A percentile compares a stretch with the other conserved stretches of the same genome.
phyloP scores from a whole-genome alignment of 2,113 vertebrate genomes.

The Microtus ochrogaster region DNA sequence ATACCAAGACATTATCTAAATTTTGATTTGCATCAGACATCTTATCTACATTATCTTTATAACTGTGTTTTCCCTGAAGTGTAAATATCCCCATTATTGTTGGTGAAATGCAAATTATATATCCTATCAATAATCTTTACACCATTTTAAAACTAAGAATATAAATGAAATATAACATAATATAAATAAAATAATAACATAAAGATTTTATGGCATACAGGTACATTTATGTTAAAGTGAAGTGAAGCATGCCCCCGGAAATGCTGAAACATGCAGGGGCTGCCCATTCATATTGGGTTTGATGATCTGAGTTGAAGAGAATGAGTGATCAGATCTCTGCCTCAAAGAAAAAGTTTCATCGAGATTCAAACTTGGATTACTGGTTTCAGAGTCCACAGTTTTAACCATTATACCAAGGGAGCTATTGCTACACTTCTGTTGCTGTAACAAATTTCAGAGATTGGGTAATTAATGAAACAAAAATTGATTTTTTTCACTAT shows the following conservation, averaged over 20 bases:
- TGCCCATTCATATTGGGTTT: too few species aligned
- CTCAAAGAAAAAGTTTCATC: too few species aligned
- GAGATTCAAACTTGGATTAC: too few species aligned
- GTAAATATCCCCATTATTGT: background rate
- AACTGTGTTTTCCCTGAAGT: background rate
- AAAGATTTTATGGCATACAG: background rate
- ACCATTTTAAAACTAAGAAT: background rate
- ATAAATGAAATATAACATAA: background rate
- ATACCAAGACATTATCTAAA: background rate
- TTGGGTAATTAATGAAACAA: background rate
- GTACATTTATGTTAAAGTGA: too few species aligned
- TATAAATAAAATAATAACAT: background rate
- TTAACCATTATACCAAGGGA: too few species aligned
- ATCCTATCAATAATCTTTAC: background rate
- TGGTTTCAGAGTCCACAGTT: too few species aligned
- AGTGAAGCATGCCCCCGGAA: rapidly evolving
- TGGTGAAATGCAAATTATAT: background rate
- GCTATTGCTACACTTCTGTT: background rate
- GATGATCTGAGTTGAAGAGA: too few species aligned
- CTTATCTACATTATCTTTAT: background rate
- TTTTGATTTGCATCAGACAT: background rate
- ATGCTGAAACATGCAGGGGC: too few species aligned
- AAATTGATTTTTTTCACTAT: background rate
- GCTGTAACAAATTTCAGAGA: background rate
- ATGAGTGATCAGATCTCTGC: too few species aligned